These are phyloP conservation scores for Xylota sylvarum DNA, from an alignment of 2,888 invertebrate species.

Conservation along the genomic window DNA sequence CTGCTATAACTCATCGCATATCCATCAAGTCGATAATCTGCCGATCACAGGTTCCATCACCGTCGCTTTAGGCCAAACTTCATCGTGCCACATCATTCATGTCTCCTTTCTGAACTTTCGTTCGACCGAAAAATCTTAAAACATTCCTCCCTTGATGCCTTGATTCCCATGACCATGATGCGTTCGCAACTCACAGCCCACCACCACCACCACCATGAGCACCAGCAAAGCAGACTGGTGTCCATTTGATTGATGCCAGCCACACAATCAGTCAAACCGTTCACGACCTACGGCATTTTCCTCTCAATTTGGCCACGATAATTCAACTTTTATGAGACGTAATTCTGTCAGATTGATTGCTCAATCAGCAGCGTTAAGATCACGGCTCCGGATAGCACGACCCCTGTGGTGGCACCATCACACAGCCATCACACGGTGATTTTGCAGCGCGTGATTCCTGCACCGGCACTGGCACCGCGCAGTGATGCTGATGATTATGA, in stretches of 20 bases:
- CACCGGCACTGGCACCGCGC: constrained; percentile 21
- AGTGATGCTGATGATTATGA: constrained; percentile 62
- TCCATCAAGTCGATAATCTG: constrained; percentile 64
- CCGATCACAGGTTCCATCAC: constrained; percentile 53
- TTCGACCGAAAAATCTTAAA: constrained; percentile 22
- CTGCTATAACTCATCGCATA: constrained; percentile 49
- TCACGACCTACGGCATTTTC: constrained; percentile 72
- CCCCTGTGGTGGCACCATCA: constrained; percentile 71
- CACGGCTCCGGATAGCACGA: constrained; percentile 74
- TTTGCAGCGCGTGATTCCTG: constrained; percentile 68
- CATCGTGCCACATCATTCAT: constrained; percentile 28
- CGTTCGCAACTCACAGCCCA: neutral
- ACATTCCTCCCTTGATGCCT: neutral
- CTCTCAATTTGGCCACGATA: constrained; percentile 76
- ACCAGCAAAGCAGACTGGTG: constrained; percentile 35
- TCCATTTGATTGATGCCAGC: constrained; percentile 71
- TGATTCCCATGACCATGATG: neutral
- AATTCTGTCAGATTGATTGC: constrained; percentile 80
- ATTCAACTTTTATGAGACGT: constrained; percentile 76
- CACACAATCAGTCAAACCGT: constrained; percentile 72
- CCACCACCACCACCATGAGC: neutral
- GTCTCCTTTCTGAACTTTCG: constrained; percentile 7
- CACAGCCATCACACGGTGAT: constrained; percentile 62
- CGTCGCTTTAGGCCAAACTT: constrained; percentile 35
- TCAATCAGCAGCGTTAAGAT: constrained; percentile 80